Percentiles rank a stretch among this genome's conserved stretches.
Evolutionary conservation across 2,113 vertebrate genomes (phyloP).

Genomic region (Vulpes ferrilata): DNA sequence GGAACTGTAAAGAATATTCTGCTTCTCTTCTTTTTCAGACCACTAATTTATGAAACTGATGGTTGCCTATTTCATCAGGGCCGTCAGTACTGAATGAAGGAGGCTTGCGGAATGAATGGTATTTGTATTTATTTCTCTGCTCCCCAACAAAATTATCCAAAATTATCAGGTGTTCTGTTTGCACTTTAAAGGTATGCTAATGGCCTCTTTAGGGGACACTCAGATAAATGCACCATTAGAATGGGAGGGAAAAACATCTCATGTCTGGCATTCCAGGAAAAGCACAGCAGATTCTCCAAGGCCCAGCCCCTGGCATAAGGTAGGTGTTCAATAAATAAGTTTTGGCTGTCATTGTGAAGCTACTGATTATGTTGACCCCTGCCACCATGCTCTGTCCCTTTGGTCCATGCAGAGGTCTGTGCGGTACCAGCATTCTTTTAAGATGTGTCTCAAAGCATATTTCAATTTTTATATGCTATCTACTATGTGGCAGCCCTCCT

Average conservation of each 20-base stretch:
- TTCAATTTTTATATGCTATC: background rate
- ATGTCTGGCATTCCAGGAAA: background rate
- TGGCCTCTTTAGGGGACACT: background rate
- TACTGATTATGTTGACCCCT: background rate
- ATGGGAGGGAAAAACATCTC: background rate
- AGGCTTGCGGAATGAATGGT: background rate
- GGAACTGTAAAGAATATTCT: background rate
- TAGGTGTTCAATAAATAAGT: background rate
- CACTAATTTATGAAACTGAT: constrained; percentile 26
- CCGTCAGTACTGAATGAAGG: background rate
- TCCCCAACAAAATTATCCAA: background rate
- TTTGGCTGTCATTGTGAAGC: background rate
- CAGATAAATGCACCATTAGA: background rate
- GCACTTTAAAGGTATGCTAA: background rate
- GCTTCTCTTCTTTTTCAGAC: background rate
- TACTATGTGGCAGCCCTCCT: background rate
- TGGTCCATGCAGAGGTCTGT: background rate
- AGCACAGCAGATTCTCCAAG: background rate
- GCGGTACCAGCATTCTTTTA: background rate
- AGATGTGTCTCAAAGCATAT: background rate
- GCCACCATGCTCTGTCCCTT: background rate
- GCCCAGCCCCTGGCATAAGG: background rate
- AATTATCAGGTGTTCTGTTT: background rate
- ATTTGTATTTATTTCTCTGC: constrained; percentile 15
- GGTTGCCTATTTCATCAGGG: background rate